phyloP scores from a whole-genome alignment of 2,113 vertebrate species.

The Tachysurus vachellii region DNA sequence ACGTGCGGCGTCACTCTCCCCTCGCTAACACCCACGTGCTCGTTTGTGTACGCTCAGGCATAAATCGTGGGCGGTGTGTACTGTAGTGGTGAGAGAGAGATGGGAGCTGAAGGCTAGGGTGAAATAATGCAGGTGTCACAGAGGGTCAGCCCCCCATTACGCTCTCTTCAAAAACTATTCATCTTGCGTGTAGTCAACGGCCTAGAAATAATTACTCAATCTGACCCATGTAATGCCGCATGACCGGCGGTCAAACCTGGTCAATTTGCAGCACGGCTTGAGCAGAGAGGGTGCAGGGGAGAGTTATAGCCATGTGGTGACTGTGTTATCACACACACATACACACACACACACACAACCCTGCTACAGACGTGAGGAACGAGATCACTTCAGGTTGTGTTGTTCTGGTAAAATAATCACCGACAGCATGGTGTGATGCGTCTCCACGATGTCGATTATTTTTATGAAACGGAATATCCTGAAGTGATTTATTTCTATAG shows the following conservation, averaged over 20 bases:
- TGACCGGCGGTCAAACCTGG: conserved; percentile 78
- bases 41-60: conserved; percentile 68
- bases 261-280: conserved; percentile 69
- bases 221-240: conserved; percentile 82
- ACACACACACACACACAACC: conserved; percentile 22
- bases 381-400: background rate
- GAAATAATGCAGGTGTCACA: conserved; percentile 87
- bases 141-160: conserved; percentile 90
- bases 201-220: conserved; percentile 89
- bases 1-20: conserved; percentile 53
- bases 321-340: conserved; percentile 64
- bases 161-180: conserved; percentile 91
- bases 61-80: conserved; percentile 83
- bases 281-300: conserved; percentile 53
- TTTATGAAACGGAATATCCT: background rate
- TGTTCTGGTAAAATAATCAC: background rate
- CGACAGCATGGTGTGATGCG: background rate
- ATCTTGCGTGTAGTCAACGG: conserved; percentile 86
- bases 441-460: background rate
- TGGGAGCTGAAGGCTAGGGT: conserved; percentile 85
- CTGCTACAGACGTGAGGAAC: background rate
- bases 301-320: conserved; percentile 54
- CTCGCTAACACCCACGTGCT: conserved; percentile 69
- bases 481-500: background rate
- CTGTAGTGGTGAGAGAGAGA: conserved; percentile 87